phyloP scores from a whole-genome alignment of 1,140 invertebrate species.

The Tetramorium alpestre region DNA sequence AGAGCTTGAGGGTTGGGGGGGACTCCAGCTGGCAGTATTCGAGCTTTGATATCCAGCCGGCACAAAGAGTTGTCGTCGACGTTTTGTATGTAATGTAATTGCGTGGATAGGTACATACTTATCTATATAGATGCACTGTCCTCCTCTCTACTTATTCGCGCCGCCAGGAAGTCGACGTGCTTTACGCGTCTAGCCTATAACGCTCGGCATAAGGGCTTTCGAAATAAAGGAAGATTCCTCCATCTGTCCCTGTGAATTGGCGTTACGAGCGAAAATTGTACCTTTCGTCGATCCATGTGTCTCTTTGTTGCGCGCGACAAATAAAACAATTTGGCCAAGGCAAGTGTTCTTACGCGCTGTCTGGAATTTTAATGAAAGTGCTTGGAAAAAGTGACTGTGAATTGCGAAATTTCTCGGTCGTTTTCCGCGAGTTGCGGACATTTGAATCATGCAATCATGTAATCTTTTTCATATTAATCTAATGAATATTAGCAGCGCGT shows the following conservation, averaged over 20 bases:
- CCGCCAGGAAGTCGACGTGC: constrained; percentile 44
- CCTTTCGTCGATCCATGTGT: constrained; percentile 50
- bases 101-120: constrained; percentile 65
- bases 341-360: constrained; percentile 43
- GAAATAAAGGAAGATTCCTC: constrained; percentile 60
- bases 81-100: constrained; percentile 69
- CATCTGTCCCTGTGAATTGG: constrained; percentile 2
- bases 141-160: constrained; percentile 57
- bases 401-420: constrained; percentile 48
- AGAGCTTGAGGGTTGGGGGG: background rate
- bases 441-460: background rate
- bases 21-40: constrained; percentile 21
- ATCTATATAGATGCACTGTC: constrained; percentile 49
- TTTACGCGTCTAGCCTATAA: constrained; percentile 27
- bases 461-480: constrained; percentile 9
- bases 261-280: constrained; percentile 30
- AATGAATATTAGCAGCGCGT: background rate
- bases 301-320: constrained; percentile 41
- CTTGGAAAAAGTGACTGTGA: constrained; percentile 29
- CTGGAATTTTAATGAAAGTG: constrained; percentile 64
- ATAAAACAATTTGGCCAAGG: constrained; percentile 37
- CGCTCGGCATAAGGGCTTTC: constrained; percentile 17
- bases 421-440: background rate
- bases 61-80: constrained; percentile 69
- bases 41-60: constrained; percentile 71